Conservation (phyloP, 2,888 invertebrate genomes). For the Tinea semifulvella region DNA sequence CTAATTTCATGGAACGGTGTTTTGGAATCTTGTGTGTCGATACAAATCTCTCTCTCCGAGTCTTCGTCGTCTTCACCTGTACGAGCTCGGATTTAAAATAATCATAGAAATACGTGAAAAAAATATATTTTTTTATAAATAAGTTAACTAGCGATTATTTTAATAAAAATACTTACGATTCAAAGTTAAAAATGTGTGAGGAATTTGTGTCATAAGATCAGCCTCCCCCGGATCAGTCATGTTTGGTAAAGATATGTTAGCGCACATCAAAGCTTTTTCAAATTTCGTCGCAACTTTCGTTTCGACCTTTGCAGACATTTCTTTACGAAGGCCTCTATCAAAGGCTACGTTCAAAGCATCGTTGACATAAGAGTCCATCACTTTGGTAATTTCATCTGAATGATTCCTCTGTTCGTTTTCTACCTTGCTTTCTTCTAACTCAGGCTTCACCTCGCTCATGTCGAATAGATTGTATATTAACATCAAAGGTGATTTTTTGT, state of each 20-base stretch:
- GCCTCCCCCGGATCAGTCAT: no score
- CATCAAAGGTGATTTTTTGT: slow-evolving; percentile 41
- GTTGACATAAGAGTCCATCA: slow-evolving; percentile 36
- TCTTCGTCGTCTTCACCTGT: slow-evolving; percentile 51
- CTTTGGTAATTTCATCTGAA: slow-evolving; percentile 29
- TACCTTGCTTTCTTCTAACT: not conserved
- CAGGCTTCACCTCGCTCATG: slow-evolving; percentile 37
- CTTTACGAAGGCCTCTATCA: slow-evolving; percentile 17
- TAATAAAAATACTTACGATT: slow-evolving; percentile 15
- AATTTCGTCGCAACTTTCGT: not conserved
- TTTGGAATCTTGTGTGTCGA: slow-evolving; percentile 21
- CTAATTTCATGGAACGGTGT: not conserved
- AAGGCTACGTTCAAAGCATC: slow-evolving; percentile 28
- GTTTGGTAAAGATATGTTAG: slow-evolving; percentile 6
- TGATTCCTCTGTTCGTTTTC: slow-evolving; percentile 21
- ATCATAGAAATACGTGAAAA: not conserved
- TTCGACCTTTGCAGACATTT: not conserved
- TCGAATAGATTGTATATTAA: slow-evolving; percentile 49
- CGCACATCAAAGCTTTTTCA: slow-evolving; percentile 3
- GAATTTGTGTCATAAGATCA: not conserved
- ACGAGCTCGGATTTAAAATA: no score
- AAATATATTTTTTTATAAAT: not conserved
- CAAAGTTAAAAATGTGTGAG: slow-evolving; percentile 18
- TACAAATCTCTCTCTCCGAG: slow-evolving; percentile 30
- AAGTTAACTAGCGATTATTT: no score